These are phyloP conservation scores for Sphecodes monilicornis DNA, from an alignment of 2,888 invertebrate genomes.

Conservation along the genomic window DNA sequence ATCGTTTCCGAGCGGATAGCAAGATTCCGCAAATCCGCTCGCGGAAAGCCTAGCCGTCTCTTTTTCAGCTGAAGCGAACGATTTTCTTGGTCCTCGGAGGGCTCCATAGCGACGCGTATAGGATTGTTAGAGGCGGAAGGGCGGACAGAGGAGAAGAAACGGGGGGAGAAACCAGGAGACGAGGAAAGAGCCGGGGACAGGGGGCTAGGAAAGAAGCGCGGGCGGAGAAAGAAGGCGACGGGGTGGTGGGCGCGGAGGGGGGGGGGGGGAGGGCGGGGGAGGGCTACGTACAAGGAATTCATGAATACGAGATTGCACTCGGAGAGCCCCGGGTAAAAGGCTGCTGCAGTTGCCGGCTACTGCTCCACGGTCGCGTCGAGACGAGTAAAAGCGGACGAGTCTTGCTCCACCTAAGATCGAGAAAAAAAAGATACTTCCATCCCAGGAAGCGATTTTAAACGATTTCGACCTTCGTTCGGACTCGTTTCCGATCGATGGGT, in stretches of 20 bases:
- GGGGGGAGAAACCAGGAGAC: background rate
- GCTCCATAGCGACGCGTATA: slow-evolving; percentile 38
- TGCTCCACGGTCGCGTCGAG: slow-evolving; percentile 50
- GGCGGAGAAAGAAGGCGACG: slow-evolving; percentile 43
- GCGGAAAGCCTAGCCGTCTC: slow-evolving; percentile 2
- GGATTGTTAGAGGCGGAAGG: slow-evolving; percentile 51
- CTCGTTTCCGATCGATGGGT: background rate
- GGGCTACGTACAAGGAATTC: slow-evolving; percentile 75
- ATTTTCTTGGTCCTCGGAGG: slow-evolving; percentile 36
- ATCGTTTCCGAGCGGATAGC: background rate
- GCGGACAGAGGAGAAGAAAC: slow-evolving; percentile 29
- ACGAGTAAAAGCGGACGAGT: slow-evolving; percentile 56
- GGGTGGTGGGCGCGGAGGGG: slow-evolving; percentile 18
- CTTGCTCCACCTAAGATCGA: slow-evolving; percentile 38
- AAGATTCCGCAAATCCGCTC: slow-evolving; percentile 3
- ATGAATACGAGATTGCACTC: slow-evolving; percentile 79
- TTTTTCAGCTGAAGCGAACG: slow-evolving; percentile 16
- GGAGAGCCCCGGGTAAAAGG: slow-evolving; percentile 71
- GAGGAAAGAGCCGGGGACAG: background rate
- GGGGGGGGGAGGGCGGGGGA: slow-evolving; percentile 34
- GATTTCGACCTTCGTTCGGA: background rate
- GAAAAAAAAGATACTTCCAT: slow-evolving; percentile 34
- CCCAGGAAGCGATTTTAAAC: slow-evolving; percentile 21
- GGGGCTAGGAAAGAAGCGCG: slow-evolving; percentile 33
- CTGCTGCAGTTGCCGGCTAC: slow-evolving; percentile 68